Evolutionary conservation across 2,888 invertebrate species (phyloP).

Genomic region (Ormyrus nitidulus): DNA sequence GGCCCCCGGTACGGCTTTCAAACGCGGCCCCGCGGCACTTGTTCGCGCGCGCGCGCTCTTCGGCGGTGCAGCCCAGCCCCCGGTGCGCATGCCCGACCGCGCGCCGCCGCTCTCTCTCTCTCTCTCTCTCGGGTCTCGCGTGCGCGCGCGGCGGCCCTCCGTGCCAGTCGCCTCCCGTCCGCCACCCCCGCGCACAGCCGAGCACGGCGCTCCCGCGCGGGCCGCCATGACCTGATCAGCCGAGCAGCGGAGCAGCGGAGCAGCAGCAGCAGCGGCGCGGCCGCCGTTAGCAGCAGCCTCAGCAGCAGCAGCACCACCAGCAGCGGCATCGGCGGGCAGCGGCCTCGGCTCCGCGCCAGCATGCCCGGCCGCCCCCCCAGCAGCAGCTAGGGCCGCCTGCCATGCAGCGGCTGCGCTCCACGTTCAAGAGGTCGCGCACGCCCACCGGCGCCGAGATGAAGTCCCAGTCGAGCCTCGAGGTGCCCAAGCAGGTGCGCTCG

Average conservation of each 20-base stretch:
- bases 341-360: slow-evolving; percentile 2
- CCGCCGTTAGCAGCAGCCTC: not conserved
- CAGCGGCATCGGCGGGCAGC: not conserved
- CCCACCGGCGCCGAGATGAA: slow-evolving; percentile 94
- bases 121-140: not conserved
- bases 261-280: not conserved
- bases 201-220: not conserved
- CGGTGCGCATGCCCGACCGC: slow-evolving; percentile 62
- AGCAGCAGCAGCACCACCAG: not conserved
- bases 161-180: too few species aligned
- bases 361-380: not conserved
- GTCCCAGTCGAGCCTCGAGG: slow-evolving; percentile 92
- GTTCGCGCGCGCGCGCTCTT: not conserved
- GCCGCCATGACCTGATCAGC: not conserved
- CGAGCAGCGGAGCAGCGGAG: not conserved
- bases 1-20: not conserved
- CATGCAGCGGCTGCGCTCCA: slow-evolving; percentile 89
- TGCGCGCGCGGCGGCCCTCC: not conserved
- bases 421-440: slow-evolving; percentile 91
- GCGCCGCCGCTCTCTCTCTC: slow-evolving; percentile 29
- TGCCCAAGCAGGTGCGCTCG: slow-evolving; percentile 92
- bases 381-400: slow-evolving; percentile 61
- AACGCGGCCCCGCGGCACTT: too few species aligned
- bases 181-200: too few species aligned
- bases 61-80: too few species aligned